Conservation (phyloP, 1,140 invertebrate genomes). For the Drosophila tristis region DNA sequence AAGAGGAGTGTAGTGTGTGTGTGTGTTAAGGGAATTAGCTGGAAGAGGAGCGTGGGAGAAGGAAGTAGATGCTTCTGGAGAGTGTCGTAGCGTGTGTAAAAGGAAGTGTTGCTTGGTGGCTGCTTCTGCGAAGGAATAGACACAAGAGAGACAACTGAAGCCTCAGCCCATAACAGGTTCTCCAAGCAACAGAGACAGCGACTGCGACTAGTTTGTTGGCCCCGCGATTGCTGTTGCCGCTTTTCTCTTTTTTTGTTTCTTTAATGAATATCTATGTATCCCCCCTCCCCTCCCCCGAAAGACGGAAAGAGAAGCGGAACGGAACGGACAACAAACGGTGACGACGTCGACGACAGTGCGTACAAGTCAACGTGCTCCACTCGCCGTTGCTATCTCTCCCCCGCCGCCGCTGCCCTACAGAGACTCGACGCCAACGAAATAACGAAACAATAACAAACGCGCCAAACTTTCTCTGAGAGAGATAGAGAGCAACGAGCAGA, state of each 20-base stretch:
- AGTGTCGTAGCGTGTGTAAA: no score
- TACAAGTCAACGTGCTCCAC: constrained; percentile 73
- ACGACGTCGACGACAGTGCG: constrained; percentile 48
- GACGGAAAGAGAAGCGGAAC: constrained; percentile 34
- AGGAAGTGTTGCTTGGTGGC: no score
- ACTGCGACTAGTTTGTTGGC: constrained; percentile 61
- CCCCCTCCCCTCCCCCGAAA: neutral
- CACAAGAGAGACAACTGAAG: no score
- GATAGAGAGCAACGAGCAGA: constrained; percentile 21
- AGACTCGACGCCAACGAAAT: constrained; percentile 63
- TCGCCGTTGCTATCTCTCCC: constrained; percentile 14
- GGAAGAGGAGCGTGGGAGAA: no score
- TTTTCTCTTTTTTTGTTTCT: constrained; percentile 72
- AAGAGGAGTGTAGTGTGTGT: no score
- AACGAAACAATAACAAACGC: constrained; percentile 82
- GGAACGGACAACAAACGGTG: constrained; percentile 37
- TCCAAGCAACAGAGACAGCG: neutral
- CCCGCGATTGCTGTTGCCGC: constrained; percentile 42
- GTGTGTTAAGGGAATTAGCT: no score
- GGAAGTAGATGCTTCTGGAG: no score
- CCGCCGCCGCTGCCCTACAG: constrained; percentile 46
- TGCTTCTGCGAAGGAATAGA: no score
- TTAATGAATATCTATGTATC: constrained; percentile 66
- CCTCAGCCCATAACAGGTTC: no score
- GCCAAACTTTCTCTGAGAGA: constrained; percentile 78